These are phyloP conservation scores for Jordanella pulchra DNA, from an alignment of 2,797 vertebrate species.

Conservation along the genomic window DNA sequence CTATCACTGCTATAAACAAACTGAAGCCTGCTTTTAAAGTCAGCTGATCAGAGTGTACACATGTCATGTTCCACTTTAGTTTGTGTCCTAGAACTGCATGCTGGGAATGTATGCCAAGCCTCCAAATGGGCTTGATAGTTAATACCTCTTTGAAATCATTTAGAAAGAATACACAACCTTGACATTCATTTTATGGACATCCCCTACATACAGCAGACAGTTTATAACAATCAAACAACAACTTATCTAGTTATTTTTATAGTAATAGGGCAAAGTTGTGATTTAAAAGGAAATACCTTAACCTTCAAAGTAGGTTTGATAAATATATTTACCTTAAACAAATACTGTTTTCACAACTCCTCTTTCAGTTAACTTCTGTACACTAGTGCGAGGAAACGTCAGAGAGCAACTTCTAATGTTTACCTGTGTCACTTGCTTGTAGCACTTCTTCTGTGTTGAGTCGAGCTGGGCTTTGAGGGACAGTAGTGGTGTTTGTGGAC, in stretches of 20 bases:
- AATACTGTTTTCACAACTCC: slow-evolving; percentile 27
- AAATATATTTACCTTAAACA: slow-evolving; percentile 51
- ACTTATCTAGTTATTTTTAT: slow-evolving; percentile 19
- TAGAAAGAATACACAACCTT: slow-evolving; percentile 7
- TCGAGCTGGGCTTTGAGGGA: slow-evolving; percentile 13
- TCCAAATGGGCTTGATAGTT: not conserved
- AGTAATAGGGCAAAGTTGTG: slow-evolving; percentile 42
- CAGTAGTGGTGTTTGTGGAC: not conserved
- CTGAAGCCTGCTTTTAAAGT: not conserved
- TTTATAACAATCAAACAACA: slow-evolving; percentile 14
- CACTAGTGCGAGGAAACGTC: slow-evolving; percentile 9
- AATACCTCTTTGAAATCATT: not conserved
- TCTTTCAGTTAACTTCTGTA: slow-evolving; percentile 22
- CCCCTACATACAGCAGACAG: slow-evolving; percentile 9
- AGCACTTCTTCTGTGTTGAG: slow-evolving; percentile 55
- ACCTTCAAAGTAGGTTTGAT: slow-evolving; percentile 41
- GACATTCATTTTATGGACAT: slow-evolving; percentile 2
- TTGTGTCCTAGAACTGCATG: slow-evolving; percentile 4
- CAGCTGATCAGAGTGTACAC: slow-evolving; percentile 16
- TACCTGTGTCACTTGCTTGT: slow-evolving; percentile 49
- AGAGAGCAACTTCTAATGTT: slow-evolving; percentile 30
- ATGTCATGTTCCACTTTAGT: slow-evolving; percentile 21
- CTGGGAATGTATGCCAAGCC: slow-evolving; percentile 24
- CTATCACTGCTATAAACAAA: slow-evolving; percentile 29
- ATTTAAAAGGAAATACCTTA: slow-evolving; percentile 29